Conservation (phyloP, 2,113 vertebrate species). For the Hyperoodon ampullatus region DNA sequence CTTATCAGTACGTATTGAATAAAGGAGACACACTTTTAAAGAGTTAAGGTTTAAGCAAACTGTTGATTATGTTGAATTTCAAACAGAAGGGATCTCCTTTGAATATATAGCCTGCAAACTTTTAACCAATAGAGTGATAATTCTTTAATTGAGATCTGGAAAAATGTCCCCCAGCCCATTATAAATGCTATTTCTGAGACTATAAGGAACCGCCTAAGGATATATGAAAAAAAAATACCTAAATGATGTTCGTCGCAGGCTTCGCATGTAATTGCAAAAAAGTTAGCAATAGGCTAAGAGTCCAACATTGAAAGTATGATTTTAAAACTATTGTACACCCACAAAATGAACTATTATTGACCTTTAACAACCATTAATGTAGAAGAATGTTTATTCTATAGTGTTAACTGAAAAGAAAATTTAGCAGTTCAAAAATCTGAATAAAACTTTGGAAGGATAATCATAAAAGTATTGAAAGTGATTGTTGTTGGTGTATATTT, state of each 20-base stretch:
- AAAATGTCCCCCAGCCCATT: neutral
- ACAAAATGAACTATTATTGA: neutral
- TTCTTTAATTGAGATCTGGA: neutral
- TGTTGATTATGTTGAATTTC: neutral
- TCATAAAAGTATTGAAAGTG: neutral
- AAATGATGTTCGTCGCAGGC: neutral
- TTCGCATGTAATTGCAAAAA: neutral
- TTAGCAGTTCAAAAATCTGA: neutral
- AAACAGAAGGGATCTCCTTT: neutral
- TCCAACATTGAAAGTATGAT: neutral
- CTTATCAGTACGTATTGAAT: neutral
- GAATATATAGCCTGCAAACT: neutral
- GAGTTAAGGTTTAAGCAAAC: neutral
- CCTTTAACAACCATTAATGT: neutral
- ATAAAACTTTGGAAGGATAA: neutral
- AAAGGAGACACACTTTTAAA: neutral
- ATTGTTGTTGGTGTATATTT: neutral
- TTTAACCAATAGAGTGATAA: neutral
- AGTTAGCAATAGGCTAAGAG: neutral
- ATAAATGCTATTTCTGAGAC: neutral
- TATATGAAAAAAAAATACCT: neutral
- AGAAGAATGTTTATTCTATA: conserved; percentile 17
- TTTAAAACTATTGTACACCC: neutral
- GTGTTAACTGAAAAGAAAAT: neutral
- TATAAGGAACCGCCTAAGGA: neutral